Evolutionary conservation across 2,797 vertebrate species (phyloP).

Genomic region (Anguilla pacifica): DNA sequence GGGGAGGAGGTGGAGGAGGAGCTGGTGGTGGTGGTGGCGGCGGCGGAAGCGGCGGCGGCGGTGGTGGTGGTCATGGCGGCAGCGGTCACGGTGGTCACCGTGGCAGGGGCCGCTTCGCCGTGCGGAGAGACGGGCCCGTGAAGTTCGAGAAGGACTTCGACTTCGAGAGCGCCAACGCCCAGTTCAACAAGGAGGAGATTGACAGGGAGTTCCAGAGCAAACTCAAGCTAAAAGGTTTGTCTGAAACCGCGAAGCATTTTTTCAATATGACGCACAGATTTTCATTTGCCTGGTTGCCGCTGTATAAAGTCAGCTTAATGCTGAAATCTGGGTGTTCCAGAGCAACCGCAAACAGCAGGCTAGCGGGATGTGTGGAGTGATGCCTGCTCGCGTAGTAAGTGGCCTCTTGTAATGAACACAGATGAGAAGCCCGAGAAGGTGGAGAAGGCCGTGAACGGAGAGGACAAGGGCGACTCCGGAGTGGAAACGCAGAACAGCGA

Average conservation of each 20-base stretch:
- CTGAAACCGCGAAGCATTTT: not conserved
- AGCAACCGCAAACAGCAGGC: too few relatives aligned
- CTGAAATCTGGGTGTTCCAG: not conserved
- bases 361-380: not conserved
- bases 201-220: conserved; percentile 97
- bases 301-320: not conserved
- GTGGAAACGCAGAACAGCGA: conserved; percentile 86
- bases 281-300: not conserved
- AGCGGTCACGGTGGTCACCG: conserved; percentile 74
- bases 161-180: conserved; percentile 97
- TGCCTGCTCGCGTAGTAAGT: not conserved
- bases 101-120: conserved; percentile 85
- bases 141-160: conserved; percentile 99
- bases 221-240: conserved; percentile 93
- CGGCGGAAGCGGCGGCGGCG: too few relatives aligned
- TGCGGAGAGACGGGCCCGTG: conserved; percentile 89
- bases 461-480: conserved; percentile 85
- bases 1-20: not conserved
- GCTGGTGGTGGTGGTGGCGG: too few relatives aligned
- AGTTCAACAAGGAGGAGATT: conserved; percentile 98
- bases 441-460: conserved; percentile 91
- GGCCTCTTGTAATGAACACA: conserved; percentile 45
- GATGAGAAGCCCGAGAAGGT: conserved; percentile 88
- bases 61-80: not conserved
- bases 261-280: not conserved